Evolutionary conservation across 2,113 vertebrate species (phyloP), one percentile per base, ranked within the genome.

Genomic region (Aix galericulata): DNA sequence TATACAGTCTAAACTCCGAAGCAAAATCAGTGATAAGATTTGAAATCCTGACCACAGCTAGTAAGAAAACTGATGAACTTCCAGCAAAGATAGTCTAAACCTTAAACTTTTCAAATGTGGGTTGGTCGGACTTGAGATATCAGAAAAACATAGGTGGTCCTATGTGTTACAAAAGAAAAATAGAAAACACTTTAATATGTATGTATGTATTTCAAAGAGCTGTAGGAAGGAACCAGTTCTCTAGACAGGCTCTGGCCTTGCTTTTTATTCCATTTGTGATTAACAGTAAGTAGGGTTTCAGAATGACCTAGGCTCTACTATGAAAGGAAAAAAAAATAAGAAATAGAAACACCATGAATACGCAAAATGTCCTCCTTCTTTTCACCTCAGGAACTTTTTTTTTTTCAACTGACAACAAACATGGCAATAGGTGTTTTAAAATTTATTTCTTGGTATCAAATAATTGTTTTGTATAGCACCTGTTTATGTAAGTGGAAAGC

Each of bases 141-240:
- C 32, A 29, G 13, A 16, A 76, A 34, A 72, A 52, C 8, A 48
- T 0, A 53, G 5, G 6, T 44, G 13, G 4, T 32, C 6, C 14
- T 72, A 67, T 46, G 58, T 5, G 2, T 7, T 27, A 15, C 8
- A 60, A 66, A 78, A 27, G 3, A 29, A 81, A 89, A 91, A 18
- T 0, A 36, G 1, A 53, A 56, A 16, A 60, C 4, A 1, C 8
- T 36, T 29, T 27, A 46, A 32, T 8, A 17, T 32, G 6, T 1
- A 0, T 31, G 8, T 59, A 6, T 3, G 16, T 10, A 13, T 18
- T 71, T 78, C 7, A 84, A 50, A 66, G 13, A 71, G 5, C 36
- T 71, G 26, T 16, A 58, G 21, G 13, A 53, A 20, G 12, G n/a
- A 27, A 62, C 4, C 10, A 4, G 13, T 75, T 60, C 11, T 63